Percentiles rank a stretch among this genome's conserved stretches.
These are phyloP conservation scores for Scrobipalpa atriplicella DNA, from an alignment of 2,888 invertebrate species.

Conservation along the genomic window DNA sequence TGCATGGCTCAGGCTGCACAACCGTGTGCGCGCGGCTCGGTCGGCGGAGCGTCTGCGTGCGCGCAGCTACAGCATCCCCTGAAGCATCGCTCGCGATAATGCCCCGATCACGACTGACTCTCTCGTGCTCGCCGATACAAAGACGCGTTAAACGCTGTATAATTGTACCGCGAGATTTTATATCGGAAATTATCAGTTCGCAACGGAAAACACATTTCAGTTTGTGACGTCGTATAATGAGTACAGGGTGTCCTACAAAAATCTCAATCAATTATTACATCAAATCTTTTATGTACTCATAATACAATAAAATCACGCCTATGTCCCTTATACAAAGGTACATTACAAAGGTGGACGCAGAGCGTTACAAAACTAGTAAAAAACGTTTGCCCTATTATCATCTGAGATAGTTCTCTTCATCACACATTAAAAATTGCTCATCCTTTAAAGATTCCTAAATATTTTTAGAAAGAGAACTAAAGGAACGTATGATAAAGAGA, in stretches of 20 bases:
- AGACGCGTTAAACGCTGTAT: slow-evolving; percentile 76
- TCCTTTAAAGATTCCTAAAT: too few species aligned
- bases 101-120: slow-evolving; percentile 77
- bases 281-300: neutral
- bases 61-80: slow-evolving; percentile 56
- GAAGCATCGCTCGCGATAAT: slow-evolving; percentile 80
- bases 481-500: too few species aligned
- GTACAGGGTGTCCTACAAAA: slow-evolving; percentile 54
- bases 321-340: too few species aligned
- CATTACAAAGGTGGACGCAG: too few species aligned
- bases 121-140: slow-evolving; percentile 61
- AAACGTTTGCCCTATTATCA: too few species aligned
- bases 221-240: slow-evolving; percentile 57
- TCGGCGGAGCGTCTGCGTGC: slow-evolving; percentile 50
- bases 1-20: slow-evolving; percentile 56
- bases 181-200: slow-evolving; percentile 77
- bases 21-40: slow-evolving; percentile 55
- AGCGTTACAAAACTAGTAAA: too few species aligned
- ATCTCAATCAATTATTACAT: neutral
- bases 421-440: too few species aligned
- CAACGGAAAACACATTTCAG: slow-evolving; percentile 74
- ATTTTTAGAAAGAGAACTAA: too few species aligned
- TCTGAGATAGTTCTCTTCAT: too few species aligned
- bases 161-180: slow-evolving; percentile 78
- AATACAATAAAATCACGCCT: too few species aligned